These are phyloP conservation scores for Fundulus diaphanus DNA, from an alignment of 2,797 vertebrate genomes.

Conservation along the genomic window DNA sequence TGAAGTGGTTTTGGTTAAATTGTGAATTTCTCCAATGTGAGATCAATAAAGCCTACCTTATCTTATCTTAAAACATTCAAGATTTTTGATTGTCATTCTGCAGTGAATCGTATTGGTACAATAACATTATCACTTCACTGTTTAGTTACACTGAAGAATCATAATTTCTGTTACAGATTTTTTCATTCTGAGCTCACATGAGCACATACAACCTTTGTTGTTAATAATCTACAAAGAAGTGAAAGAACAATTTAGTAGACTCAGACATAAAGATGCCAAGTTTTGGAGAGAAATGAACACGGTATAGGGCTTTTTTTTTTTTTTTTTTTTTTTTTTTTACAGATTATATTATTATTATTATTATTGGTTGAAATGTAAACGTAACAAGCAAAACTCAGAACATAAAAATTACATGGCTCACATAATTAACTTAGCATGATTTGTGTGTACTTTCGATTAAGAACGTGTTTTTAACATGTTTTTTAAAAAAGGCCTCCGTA, in stretches of 20 bases:
- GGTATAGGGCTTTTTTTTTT: neutral
- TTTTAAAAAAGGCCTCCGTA: neutral
- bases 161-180: neutral
- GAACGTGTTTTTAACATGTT: neutral
- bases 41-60: too few species aligned
- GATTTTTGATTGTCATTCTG: neutral
- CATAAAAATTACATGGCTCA: neutral
- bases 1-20: neutral
- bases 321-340: too few species aligned
- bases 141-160: neutral
- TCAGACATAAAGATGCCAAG: neutral
- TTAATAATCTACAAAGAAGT: neutral
- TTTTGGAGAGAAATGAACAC: neutral
- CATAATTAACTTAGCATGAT: neutral
- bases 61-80: neutral
- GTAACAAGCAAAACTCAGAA: neutral
- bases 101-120: too few species aligned
- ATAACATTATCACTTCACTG: too few species aligned
- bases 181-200: neutral
- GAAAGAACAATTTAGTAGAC: neutral
- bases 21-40: too few species aligned
- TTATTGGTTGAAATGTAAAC: neutral
- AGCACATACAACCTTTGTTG: neutral
- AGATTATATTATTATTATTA: too few species aligned
- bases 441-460: neutral